Percentiles rank a stretch among this genome's conserved stretches.
These are phyloP conservation scores for Atta colombica DNA, from an alignment of 1,140 invertebrate genomes.

Conservation along the genomic window DNA sequence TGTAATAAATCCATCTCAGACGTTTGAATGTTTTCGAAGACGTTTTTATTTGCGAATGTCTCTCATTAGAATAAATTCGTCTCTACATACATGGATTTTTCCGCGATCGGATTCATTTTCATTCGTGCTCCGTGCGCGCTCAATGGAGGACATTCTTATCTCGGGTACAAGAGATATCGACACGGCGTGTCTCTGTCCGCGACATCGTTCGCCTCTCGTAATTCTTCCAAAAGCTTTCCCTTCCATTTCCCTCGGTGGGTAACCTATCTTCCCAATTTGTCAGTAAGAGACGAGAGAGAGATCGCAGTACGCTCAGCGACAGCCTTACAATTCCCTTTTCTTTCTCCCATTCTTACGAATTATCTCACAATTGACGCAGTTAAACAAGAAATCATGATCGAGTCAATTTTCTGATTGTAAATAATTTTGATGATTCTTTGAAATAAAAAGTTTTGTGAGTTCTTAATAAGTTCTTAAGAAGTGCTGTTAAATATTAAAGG, in stretches of 20 bases:
- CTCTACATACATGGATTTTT: constrained; percentile 20
- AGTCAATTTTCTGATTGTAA: constrained; percentile 29
- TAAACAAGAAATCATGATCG: constrained; percentile 34
- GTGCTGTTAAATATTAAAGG: too few relatives aligned
- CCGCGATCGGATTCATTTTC: constrained; percentile 38
- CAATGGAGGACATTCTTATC: constrained; percentile 68
- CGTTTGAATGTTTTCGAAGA: constrained; percentile 20
- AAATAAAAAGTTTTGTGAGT: not conserved
- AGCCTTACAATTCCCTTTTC: constrained; percentile 52
- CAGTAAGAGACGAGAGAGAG: constrained; percentile 66
- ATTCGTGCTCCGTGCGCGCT: constrained; percentile 26
- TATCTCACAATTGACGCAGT: constrained; percentile 22
- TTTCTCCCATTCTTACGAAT: constrained; percentile 44
- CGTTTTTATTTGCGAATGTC: not conserved
- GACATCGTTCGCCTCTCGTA: constrained; percentile 78
- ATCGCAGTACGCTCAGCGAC: constrained; percentile 23
- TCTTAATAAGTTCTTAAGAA: not conserved
- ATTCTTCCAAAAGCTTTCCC: constrained; percentile 76
- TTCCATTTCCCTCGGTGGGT: constrained; percentile 70
- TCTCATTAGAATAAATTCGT: constrained; percentile 49
- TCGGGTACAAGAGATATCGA: constrained; percentile 75
- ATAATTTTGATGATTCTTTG: not conserved
- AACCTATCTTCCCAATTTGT: constrained; percentile 81
- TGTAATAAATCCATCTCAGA: constrained; percentile 29
- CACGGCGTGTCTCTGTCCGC: constrained; percentile 77